A percentile compares a stretch with the other conserved stretches of the same genome.
phyloP scores from a whole-genome alignment of 2,797 vertebrate species.

The Eulemur mongoz region DNA sequence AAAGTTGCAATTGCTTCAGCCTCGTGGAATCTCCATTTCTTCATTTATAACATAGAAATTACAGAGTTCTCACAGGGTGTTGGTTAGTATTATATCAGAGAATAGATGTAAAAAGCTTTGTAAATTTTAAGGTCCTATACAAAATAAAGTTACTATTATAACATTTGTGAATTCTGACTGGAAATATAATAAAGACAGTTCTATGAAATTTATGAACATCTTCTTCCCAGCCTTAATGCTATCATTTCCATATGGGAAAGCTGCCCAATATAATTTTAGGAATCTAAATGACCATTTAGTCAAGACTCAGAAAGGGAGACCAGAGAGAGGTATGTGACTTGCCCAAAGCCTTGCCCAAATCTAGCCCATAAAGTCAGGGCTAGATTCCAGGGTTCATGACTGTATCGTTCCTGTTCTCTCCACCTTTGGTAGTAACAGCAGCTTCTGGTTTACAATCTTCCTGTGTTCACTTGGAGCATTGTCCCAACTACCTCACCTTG shows the following conservation, averaged over 20 bases:
- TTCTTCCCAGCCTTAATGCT: not conserved
- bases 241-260: not conserved
- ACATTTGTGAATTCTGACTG: not conserved
- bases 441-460: not conserved
- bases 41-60: not conserved
- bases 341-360: too few species aligned
- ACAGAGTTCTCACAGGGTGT: not conserved
- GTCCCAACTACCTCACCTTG: not conserved
- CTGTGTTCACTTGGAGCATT: not conserved
- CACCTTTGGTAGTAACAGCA: not conserved
- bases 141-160: not conserved
- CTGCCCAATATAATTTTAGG: not conserved
- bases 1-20: not conserved
- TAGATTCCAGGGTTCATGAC: not conserved
- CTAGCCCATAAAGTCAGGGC: not conserved
- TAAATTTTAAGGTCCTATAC: not conserved
- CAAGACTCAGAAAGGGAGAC: not conserved
- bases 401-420: not conserved
- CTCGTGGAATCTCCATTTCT: not conserved
- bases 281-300: not conserved
- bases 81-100: not conserved
- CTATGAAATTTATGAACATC: not conserved
- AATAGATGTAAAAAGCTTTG: not conserved
- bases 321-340: not conserved
- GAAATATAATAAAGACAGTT: not conserved